These are phyloP conservation scores for Tiliacea citrago DNA, from an alignment of 2,888 invertebrate species.

Conservation along the genomic window DNA sequence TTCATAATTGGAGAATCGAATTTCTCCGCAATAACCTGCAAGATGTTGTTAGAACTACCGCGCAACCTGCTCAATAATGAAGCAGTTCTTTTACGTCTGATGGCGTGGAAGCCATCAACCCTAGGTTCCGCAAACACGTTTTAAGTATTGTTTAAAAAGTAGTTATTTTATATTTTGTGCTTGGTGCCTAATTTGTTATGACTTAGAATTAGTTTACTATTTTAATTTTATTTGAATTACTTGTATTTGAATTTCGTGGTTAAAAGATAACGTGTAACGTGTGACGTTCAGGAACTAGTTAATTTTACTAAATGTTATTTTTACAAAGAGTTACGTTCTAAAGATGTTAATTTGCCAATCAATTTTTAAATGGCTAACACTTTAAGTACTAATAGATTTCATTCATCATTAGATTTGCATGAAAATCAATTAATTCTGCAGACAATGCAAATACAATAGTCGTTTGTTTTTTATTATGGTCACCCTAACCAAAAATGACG, in stretches of 20 bases:
- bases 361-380: slow-evolving; percentile 12
- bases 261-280: background rate
- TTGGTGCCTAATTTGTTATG: background rate
- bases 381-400: slow-evolving; percentile 21
- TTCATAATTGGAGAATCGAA: too few relatives aligned
- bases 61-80: too few relatives aligned
- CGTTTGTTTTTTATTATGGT: slow-evolving; percentile 67
- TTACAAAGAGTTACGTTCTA: background rate
- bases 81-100: too few relatives aligned
- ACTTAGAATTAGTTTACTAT: background rate
- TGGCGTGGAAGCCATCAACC: too few relatives aligned
- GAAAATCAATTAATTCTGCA: slow-evolving; percentile 4
- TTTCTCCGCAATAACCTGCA: too few relatives aligned
- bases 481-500: slow-evolving; percentile 82
- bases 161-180: background rate
- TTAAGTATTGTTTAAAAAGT: background rate
- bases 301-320: background rate
- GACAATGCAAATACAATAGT: slow-evolving; percentile 33
- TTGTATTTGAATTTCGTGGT: too few relatives aligned
- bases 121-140: too few relatives aligned
- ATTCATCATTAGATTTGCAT: slow-evolving; percentile 51
- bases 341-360: slow-evolving; percentile 20
- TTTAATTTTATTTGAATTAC: background rate
- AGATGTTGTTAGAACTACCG: too few relatives aligned
- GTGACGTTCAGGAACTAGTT: too few relatives aligned